Evolutionary conservation across 1,140 invertebrate genomes (phyloP).

Genomic region (Drosophila pallidifrons): DNA sequence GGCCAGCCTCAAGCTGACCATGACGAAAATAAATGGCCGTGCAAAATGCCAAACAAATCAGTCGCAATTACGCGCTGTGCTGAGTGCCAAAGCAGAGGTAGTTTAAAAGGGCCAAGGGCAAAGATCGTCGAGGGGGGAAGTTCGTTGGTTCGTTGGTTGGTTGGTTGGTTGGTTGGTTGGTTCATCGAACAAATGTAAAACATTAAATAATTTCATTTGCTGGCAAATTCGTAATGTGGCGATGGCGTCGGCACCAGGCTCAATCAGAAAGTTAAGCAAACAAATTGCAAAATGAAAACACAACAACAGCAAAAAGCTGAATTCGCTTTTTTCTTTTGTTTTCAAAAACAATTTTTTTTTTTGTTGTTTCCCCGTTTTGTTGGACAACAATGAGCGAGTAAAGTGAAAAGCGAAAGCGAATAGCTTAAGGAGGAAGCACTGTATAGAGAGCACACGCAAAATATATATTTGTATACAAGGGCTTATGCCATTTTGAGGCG

Average conservation of each 20-base stretch:
- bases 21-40: constrained; percentile 73
- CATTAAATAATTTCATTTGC: constrained; percentile 75
- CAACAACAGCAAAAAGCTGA: constrained; percentile 48
- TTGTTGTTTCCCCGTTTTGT: constrained; percentile 30
- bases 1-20: constrained; percentile 57
- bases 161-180: too few relatives aligned
- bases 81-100: constrained; percentile 7
- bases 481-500: constrained; percentile 63
- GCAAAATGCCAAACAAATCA: constrained; percentile 76
- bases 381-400: constrained; percentile 17
- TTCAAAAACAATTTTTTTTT: constrained; percentile 13
- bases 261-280: constrained; percentile 80
- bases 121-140: constrained; percentile 4
- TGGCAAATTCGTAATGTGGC: constrained; percentile 43
- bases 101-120: constrained; percentile 38
- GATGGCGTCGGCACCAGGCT: constrained; percentile 52
- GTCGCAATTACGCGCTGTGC: constrained; percentile 66
- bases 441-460: constrained; percentile 22
- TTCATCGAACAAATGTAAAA: constrained; percentile 64
- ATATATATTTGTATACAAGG: constrained; percentile 18
- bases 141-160: too few relatives aligned
- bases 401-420: constrained; percentile 41
- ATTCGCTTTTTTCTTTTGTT: constrained; percentile 49
- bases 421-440: constrained; percentile 22
- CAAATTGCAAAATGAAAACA: constrained; percentile 71